These are phyloP conservation scores for Venusia cambrica DNA, from an alignment of 2,888 invertebrate genomes.

Conservation along the genomic window DNA sequence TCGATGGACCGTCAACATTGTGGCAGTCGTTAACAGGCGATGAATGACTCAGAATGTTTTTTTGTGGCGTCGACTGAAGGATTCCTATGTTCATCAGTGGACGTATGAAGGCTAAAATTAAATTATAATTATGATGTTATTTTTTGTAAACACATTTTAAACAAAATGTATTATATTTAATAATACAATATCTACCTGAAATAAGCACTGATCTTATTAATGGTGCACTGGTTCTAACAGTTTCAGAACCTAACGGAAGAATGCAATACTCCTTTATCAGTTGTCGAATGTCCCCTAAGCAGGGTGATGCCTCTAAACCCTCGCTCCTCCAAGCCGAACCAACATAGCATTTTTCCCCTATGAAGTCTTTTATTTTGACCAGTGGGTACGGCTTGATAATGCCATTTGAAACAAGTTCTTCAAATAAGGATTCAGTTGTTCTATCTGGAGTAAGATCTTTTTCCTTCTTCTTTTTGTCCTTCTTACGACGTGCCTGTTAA, in stretches of 20 bases:
- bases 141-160: too few relatives aligned
- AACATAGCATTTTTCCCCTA: slow-evolving; percentile 89
- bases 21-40: too few relatives aligned
- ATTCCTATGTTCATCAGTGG: too few relatives aligned
- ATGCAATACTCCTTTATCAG: slow-evolving; percentile 93
- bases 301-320: slow-evolving; percentile 75
- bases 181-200: slow-evolving; percentile 73
- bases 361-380: slow-evolving; percentile 84
- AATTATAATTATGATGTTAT: too few relatives aligned
- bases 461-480: slow-evolving; percentile 95
- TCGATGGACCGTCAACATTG: too few relatives aligned
- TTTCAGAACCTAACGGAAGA: slow-evolving; percentile 89
- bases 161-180: slow-evolving; percentile 12
- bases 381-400: slow-evolving; percentile 91
- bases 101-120: too few relatives aligned
- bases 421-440: slow-evolving; percentile 93
- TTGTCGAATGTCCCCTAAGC: slow-evolving; percentile 91
- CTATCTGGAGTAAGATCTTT: slow-evolving; percentile 96
- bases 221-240: slow-evolving; percentile 85
- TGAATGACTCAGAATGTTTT: too few relatives aligned
- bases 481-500: slow-evolving; percentile 88
- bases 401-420: slow-evolving; percentile 94
- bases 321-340: slow-evolving; percentile 73
- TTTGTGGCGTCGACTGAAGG: too few relatives aligned
- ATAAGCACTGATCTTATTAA: slow-evolving; percentile 90